Evolutionary conservation across 1,140 invertebrate species (phyloP).

Genomic region (Drosophila bipectinata): DNA sequence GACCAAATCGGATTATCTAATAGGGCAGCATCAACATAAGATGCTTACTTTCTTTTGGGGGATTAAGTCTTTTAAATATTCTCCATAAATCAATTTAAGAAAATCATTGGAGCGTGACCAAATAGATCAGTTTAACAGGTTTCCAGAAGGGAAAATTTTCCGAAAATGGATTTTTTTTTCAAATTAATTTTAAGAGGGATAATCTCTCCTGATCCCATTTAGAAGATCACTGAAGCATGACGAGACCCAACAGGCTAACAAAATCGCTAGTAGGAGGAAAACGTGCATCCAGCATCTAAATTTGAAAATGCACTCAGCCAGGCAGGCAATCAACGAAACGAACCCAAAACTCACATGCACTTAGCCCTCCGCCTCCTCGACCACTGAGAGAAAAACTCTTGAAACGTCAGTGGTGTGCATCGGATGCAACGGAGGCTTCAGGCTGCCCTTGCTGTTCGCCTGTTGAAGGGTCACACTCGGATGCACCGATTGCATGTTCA

Average conservation of each 20-base stretch:
- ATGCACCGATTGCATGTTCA: constrained; percentile 45
- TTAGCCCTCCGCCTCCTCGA: neutral
- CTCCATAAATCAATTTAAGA: constrained; percentile 5
- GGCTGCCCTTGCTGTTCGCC: constrained; percentile 42
- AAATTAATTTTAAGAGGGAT: neutral
- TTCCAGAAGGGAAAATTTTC: neutral
- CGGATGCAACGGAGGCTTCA: constrained; percentile 13
- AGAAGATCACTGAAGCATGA: constrained; percentile 32
- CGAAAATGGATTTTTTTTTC: neutral
- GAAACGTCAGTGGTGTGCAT: constrained; percentile 10
- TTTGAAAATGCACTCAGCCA: constrained; percentile 7
- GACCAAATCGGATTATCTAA: constrained; percentile 24
- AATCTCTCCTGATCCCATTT: constrained; percentile 9
- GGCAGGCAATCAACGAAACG: constrained; percentile 10
- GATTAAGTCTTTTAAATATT: neutral
- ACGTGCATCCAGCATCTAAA: constrained; percentile 10
- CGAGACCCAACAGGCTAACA: constrained; percentile 35
- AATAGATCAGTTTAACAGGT: constrained; percentile 46
- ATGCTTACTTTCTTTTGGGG: neutral
- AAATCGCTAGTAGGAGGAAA: constrained; percentile 22
- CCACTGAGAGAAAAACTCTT: constrained; percentile 12
- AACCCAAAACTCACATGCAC: constrained; percentile 33
- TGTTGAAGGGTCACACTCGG: constrained; percentile 60
- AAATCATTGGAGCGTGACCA: constrained; percentile 57
- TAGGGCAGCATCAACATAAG: constrained; percentile 35